A percentile compares a stretch with the other conserved stretches of the same genome.
phyloP scores from a whole-genome alignment of 2,113 vertebrate species.

The Phoenicopterus ruber region DNA sequence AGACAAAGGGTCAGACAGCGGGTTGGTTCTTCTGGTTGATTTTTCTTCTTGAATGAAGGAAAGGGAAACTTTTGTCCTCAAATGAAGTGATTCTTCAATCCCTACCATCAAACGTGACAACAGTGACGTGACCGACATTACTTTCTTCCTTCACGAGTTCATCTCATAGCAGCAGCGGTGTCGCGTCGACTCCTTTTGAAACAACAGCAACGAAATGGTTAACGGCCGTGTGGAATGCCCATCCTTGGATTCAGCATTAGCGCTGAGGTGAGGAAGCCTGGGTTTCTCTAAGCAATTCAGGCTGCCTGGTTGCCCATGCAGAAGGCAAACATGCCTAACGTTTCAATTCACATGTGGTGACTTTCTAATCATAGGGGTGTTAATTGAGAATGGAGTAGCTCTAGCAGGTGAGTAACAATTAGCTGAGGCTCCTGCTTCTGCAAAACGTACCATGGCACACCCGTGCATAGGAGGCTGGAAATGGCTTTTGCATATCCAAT shows the following conservation, averaged over 20 bases:
- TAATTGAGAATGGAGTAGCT: background rate
- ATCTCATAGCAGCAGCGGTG: background rate
- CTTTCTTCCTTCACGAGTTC: background rate
- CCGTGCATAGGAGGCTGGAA: background rate
- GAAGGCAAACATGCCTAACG: slow-evolving; percentile 10
- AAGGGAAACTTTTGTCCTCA: background rate
- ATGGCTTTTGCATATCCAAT: background rate
- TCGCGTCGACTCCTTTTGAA: background rate
- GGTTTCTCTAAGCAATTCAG: background rate
- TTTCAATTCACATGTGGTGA: background rate
- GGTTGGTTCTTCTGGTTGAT: background rate
- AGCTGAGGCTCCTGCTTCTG: background rate
- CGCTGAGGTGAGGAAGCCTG: background rate
- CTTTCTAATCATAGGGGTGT: slow-evolving; percentile 29
- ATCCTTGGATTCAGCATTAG: background rate
- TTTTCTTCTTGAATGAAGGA: background rate
- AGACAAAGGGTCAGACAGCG: background rate
- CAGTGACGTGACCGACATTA: background rate
- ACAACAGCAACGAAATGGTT: background rate
- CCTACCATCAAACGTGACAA: background rate
- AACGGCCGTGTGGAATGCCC: background rate
- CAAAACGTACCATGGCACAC: background rate
- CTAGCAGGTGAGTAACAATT: background rate
- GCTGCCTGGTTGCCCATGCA: slow-evolving; percentile 29
- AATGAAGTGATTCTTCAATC: background rate